Evolutionary conservation across 2,113 vertebrate species (phyloP).

Genomic region (Dinomys branickii): DNA sequence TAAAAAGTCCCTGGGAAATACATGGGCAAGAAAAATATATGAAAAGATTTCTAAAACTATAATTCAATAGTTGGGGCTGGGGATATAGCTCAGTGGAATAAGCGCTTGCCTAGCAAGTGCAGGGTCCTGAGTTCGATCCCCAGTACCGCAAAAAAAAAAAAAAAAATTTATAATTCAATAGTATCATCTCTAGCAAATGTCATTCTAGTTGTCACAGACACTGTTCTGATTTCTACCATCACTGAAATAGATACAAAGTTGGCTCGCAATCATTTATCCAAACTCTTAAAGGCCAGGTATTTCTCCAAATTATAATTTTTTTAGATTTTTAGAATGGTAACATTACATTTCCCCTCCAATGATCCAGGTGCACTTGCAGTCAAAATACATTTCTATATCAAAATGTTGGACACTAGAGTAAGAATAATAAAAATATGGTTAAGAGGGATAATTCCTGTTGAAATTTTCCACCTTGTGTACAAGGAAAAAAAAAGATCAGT

Average conservation of each 20-base stretch:
- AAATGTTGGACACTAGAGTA: neutral
- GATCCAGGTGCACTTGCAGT: neutral
- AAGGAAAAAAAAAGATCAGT: neutral
- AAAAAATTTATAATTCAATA: neutral
- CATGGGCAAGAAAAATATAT: neutral
- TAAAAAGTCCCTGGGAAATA: conserved; percentile 37
- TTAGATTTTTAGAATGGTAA: conserved; percentile 23
- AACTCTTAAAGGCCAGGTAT: neutral
- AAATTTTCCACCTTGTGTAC: neutral
- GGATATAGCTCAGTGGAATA: too few relatives aligned
- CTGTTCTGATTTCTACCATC: neutral
- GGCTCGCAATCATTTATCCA: neutral
- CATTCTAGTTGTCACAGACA: neutral
- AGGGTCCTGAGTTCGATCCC: too few relatives aligned
- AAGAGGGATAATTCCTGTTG: neutral
- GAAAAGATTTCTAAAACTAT: conserved; percentile 32
- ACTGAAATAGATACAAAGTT: conserved; percentile 12
- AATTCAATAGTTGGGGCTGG: conserved; percentile 20
- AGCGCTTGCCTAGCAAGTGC: too few relatives aligned
- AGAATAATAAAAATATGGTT: neutral
- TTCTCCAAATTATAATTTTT: conserved; percentile 20
- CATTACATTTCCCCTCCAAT: neutral
- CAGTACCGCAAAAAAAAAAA: too few relatives aligned
- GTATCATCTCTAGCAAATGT: conserved; percentile 8
- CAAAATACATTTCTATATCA: conserved; percentile 3